Evolutionary conservation across 2,888 invertebrate genomes (phyloP).

Genomic region (Chelonus formosanus): DNA sequence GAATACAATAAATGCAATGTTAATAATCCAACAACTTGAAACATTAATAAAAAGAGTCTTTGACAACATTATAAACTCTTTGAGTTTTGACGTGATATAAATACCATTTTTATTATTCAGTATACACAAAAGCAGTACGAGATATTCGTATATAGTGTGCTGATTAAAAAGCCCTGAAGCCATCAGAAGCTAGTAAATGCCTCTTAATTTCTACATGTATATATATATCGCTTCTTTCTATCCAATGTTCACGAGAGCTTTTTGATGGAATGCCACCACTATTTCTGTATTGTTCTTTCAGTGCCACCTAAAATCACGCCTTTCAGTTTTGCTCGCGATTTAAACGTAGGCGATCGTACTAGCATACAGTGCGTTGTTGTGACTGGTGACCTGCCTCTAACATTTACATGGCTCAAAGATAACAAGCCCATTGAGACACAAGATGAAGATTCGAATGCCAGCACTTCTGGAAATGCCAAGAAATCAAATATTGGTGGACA

Average conservation of each 20-base stretch:
- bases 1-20: neutral
- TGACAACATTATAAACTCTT: neutral
- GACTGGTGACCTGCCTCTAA: slow-evolving; percentile 73
- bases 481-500: slow-evolving; percentile 2
- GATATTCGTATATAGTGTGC: slow-evolving; percentile 7
- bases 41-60: neutral
- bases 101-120: neutral
- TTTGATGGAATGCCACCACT: slow-evolving; percentile 51
- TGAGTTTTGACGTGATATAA: neutral
- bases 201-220: neutral
- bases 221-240: neutral
- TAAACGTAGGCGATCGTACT: slow-evolving; percentile 71
- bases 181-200: neutral
- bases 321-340: slow-evolving; percentile 72
- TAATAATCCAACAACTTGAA: neutral
- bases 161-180: slow-evolving; percentile 27
- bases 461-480: slow-evolving; percentile 41
- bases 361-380: slow-evolving; percentile 71
- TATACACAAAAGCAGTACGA: slow-evolving; percentile 11
- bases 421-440: slow-evolving; percentile 64
- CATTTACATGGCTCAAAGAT: slow-evolving; percentile 73
- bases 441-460: slow-evolving; percentile 42
- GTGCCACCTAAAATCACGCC: slow-evolving; percentile 74
- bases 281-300: slow-evolving; percentile 53
- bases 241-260: slow-evolving; percentile 16